These are phyloP conservation scores for Pluvialis apricaria DNA, from an alignment of 2,113 vertebrate species.

Conservation along the genomic window DNA sequence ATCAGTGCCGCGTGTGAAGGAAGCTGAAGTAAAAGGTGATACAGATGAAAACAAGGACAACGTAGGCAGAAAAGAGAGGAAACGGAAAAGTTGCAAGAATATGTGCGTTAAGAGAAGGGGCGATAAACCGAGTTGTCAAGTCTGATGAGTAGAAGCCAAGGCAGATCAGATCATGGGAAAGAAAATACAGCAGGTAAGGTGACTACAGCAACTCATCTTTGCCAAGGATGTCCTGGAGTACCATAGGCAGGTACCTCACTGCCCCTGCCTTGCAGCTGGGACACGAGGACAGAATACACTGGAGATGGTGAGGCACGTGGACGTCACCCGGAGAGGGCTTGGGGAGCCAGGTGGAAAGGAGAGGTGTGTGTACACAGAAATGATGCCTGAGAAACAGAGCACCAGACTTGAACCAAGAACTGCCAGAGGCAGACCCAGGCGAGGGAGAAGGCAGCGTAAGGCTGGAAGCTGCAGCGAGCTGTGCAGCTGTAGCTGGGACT, in stretches of 20 bases:
- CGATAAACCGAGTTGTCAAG: rapidly evolving
- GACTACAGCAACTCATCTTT: not conserved
- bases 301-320: not conserved
- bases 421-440: not conserved
- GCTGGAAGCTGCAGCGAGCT: not conserved
- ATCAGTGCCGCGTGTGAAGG: not conserved
- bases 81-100: not conserved
- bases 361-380: not conserved
- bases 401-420: not conserved
- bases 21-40: not conserved
- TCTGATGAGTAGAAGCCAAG: not conserved
- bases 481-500: not conserved
- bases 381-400: not conserved
- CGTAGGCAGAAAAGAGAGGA: not conserved
- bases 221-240: not conserved
- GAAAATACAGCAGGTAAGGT: not conserved
- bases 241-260: not conserved
- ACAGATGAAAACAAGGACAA: not conserved
- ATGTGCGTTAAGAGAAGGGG: not conserved
- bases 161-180: not conserved
- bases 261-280: not conserved
- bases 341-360: not conserved
- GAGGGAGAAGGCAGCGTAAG: not conserved
- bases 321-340: not conserved
- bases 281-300: not conserved